These are phyloP conservation scores for Paralvinella palmiformis DNA, from an alignment of 1,140 invertebrate species.

Conservation along the genomic window DNA sequence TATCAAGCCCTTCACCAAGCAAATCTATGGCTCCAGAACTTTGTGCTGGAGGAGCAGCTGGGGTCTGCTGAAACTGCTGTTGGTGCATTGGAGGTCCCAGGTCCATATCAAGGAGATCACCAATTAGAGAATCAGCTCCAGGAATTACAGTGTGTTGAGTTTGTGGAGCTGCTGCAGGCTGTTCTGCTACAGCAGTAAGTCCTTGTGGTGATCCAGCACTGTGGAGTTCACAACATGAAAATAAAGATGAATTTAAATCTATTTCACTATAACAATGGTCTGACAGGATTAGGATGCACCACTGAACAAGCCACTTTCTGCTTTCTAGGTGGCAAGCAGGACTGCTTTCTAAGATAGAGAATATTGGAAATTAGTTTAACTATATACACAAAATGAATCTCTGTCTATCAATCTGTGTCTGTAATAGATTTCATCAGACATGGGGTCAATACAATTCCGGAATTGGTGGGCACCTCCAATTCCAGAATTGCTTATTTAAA, in stretches of 20 bases:
- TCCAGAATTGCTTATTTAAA: no score
- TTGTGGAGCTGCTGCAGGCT: not conserved
- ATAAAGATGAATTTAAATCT: not conserved
- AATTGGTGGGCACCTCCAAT: no score
- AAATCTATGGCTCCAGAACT: conserved; percentile 56
- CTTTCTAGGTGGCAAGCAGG: no score
- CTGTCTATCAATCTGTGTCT: no score
- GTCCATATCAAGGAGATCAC: conserved; percentile 91
- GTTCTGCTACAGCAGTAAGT: not conserved
- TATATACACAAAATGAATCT: no score
- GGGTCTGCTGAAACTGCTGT: conserved; percentile 20
- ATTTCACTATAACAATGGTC: no score
- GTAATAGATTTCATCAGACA: no score
- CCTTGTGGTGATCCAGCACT: conserved; percentile 5
- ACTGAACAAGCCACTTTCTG: no score
- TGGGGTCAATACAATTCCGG: no score
- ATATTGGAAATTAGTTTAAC: no score
- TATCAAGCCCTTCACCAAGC: conserved; percentile 75
- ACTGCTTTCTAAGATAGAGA: no score
- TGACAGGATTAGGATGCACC: no score
- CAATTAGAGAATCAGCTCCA: conserved; percentile 75
- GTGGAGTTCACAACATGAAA: not conserved
- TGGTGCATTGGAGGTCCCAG: conserved; percentile 55
- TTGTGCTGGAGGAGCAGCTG: conserved; percentile 41
- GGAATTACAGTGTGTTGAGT: conserved; percentile 18